Percentiles rank a stretch among this genome's conserved stretches.
These are phyloP conservation scores for Otocyon megalotis DNA, from an alignment of 2,113 vertebrate genomes.

Conservation along the genomic window DNA sequence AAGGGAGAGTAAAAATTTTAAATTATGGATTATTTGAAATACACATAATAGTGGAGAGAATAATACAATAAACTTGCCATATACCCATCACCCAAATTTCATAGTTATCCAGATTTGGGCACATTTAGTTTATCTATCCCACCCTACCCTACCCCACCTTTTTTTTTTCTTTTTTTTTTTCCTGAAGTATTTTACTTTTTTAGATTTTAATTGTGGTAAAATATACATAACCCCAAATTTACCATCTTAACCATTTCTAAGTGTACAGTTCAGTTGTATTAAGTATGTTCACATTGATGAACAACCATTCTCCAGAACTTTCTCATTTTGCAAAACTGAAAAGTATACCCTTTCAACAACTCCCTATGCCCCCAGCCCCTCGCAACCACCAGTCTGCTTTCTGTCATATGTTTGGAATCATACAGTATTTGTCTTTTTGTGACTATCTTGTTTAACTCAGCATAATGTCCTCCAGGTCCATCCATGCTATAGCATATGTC, in stretches of 20 bases:
- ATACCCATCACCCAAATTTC: not conserved
- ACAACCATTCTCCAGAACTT: not conserved
- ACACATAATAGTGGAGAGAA: not conserved
- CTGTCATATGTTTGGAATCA: not conserved
- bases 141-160: not conserved
- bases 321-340: not conserved
- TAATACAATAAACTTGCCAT: not conserved
- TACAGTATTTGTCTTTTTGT: not conserved
- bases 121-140: not conserved
- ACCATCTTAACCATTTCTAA: not conserved
- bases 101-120: not conserved
- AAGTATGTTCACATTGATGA: not conserved
- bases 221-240: not conserved
- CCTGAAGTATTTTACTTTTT: not conserved
- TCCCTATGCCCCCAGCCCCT: not conserved
- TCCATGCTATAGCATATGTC: not conserved
- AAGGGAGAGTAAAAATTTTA: not conserved
- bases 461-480: not conserved
- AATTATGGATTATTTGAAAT: conserved; percentile 10
- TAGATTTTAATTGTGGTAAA: conserved; percentile 3
- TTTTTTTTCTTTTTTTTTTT: not conserved
- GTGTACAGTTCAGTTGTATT: not conserved
- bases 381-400: not conserved
- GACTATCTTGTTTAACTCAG: not conserved
- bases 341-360: not conserved